A percentile compares a stretch with the other conserved stretches of the same genome.
These are phyloP conservation scores for Hydrotaea cyrtoneurina DNA, from an alignment of 2,888 invertebrate genomes.

Conservation along the genomic window DNA sequence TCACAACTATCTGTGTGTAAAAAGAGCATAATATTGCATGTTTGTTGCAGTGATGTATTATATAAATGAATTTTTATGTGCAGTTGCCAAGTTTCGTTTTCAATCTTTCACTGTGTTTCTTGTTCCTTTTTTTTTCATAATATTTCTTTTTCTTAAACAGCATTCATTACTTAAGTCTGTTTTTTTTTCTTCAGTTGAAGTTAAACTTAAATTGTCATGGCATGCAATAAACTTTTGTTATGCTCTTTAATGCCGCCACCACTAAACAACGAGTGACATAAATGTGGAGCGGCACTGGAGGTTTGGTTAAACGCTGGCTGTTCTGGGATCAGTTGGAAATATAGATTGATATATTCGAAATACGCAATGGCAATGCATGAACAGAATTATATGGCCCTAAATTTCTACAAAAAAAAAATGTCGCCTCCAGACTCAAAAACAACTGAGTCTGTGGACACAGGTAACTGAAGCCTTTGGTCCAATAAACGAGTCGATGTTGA, in stretches of 20 bases:
- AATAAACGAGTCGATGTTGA: too few relatives aligned
- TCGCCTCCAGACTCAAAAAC: too few relatives aligned
- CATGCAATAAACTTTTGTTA: slow-evolving; percentile 68
- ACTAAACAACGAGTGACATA: slow-evolving; percentile 15
- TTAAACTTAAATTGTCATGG: slow-evolving; percentile 67
- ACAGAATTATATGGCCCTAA: too few relatives aligned
- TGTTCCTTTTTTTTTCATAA: slow-evolving; percentile 27
- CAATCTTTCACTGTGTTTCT: slow-evolving; percentile 48
- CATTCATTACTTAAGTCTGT: slow-evolving; percentile 66
- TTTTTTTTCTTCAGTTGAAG: slow-evolving; percentile 53
- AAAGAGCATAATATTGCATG: slow-evolving; percentile 64
- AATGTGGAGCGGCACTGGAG: not conserved
- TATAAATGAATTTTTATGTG: slow-evolving; percentile 60
- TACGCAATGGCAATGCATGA: too few relatives aligned
- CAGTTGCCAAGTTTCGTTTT: slow-evolving; percentile 66
- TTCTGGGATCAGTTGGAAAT: too few relatives aligned
- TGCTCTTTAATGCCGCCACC: slow-evolving; percentile 66
- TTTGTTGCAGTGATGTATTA: slow-evolving; percentile 65
- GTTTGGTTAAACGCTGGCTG: not conserved
- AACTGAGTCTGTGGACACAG: too few relatives aligned
- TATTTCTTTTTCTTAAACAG: slow-evolving; percentile 44
- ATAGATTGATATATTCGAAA: too few relatives aligned
- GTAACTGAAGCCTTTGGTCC: too few relatives aligned
- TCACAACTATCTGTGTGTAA: slow-evolving; percentile 30
- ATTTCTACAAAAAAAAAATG: too few relatives aligned